Conservation (phyloP, 2,888 invertebrate species). For the Brassicogethes aeneus region DNA sequence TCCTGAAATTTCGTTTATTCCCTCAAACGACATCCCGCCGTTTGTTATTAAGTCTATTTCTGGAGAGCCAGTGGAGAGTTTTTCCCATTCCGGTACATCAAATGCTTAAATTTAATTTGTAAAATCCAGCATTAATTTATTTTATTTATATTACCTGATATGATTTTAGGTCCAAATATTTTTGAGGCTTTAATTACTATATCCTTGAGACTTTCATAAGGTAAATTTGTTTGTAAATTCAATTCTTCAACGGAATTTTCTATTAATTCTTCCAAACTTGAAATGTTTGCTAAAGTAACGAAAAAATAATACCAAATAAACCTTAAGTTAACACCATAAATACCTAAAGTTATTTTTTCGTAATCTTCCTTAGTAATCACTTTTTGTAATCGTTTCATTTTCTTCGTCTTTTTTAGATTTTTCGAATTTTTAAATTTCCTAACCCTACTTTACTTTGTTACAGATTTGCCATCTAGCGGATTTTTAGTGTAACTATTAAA, state of each 20-base stretch:
- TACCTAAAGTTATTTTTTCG: no score
- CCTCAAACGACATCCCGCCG: conserved; percentile 60
- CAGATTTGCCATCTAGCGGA: no score
- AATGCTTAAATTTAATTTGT: conserved; percentile 22
- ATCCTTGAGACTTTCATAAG: conserved; percentile 2
- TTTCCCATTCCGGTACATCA: conserved; percentile 22
- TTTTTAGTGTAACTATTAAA: no score
- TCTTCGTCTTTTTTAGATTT: no score
- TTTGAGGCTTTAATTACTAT: conserved; percentile 3
- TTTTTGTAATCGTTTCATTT: no score
- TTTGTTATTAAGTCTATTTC: conserved; percentile 50
- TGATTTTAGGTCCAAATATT: conserved; percentile 4
- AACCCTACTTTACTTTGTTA: no score
- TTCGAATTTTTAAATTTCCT: no score
- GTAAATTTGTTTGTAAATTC: conserved; percentile 5
- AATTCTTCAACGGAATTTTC: conserved; percentile 2
- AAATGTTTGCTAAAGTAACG: not conserved
- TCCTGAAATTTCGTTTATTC: conserved; percentile 73
- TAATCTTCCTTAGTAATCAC: no score
- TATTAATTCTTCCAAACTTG: not conserved
- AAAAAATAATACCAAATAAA: no score
- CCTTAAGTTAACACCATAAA: no score
- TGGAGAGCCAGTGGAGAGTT: conserved; percentile 48
- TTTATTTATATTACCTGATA: conserved; percentile 5
- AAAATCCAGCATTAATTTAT: no score